Conservation (phyloP, 2,888 invertebrate genomes). For the Ametastegia equiseti region DNA sequence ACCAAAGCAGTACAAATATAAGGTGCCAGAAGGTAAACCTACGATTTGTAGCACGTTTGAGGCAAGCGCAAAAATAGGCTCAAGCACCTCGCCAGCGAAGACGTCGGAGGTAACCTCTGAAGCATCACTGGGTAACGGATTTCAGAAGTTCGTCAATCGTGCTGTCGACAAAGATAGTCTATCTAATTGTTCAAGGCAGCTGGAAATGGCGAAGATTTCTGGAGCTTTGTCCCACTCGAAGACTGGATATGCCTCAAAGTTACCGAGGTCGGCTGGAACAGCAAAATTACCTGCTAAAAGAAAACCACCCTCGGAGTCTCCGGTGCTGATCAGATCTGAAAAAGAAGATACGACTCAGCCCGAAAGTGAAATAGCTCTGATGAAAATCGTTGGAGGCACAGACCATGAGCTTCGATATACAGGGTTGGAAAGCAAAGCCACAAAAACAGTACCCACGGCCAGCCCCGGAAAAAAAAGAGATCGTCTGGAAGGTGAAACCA, state of each 20-base stretch:
- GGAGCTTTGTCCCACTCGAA: background rate
- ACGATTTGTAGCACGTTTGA: background rate
- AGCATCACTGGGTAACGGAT: background rate
- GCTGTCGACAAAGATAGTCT: slow-evolving; percentile 42
- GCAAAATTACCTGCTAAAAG: background rate
- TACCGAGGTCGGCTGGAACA: background rate
- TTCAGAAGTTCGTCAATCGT: background rate
- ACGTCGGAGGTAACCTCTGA: slow-evolving; percentile 15
- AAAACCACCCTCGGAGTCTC: background rate
- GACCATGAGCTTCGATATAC: background rate
- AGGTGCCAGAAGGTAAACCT: background rate
- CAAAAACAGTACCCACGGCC: background rate
- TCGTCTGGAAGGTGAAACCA: background rate
- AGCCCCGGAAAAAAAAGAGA: background rate
- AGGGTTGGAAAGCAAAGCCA: background rate
- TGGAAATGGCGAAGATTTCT: slow-evolving; percentile 6
- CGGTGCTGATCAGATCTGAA: background rate
- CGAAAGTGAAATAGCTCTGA: background rate
- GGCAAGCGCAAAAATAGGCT: background rate
- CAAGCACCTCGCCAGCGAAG: background rate
- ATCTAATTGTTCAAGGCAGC: slow-evolving; percentile 39
- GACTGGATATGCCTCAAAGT: background rate
- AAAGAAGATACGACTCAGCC: background rate
- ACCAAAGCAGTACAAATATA: background rate
- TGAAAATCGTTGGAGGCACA: background rate